These are phyloP conservation scores for Limnodromus scolopaceus DNA, from an alignment of 2,797 vertebrate species.

Conservation along the genomic window DNA sequence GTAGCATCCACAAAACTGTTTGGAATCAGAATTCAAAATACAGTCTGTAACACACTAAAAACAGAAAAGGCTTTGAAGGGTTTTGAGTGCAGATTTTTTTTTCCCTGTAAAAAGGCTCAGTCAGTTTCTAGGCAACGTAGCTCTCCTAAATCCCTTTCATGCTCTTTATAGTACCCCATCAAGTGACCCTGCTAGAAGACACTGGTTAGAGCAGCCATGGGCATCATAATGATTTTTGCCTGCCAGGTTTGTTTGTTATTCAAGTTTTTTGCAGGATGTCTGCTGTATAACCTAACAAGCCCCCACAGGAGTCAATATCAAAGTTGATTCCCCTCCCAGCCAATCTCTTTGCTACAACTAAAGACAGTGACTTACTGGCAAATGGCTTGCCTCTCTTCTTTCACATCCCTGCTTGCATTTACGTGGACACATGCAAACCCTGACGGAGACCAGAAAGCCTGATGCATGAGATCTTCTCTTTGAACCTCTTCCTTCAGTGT, in stretches of 20 bases:
- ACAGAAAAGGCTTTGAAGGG: constrained; percentile 39
- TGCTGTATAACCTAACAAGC: constrained; percentile 62
- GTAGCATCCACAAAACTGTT: constrained; percentile 7
- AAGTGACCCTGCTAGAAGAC: constrained; percentile 40
- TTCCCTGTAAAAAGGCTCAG: constrained; percentile 22
- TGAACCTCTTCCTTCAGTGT: background rate
- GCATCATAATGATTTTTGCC: constrained; percentile 49
- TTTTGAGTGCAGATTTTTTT: constrained; percentile 18
- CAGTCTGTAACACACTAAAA: background rate
- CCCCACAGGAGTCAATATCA: constrained; percentile 37
- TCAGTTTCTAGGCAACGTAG: constrained; percentile 53
- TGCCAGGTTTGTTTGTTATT: constrained; percentile 56
- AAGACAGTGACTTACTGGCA: background rate
- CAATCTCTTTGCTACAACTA: constrained; percentile 1
- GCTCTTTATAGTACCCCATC: constrained; percentile 34
- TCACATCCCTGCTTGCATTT: background rate
- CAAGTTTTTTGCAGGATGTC: constrained; percentile 33
- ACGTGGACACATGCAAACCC: background rate
- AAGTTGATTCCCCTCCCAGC: constrained; percentile 35
- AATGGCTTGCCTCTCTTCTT: background rate
- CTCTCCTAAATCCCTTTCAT: constrained; percentile 50
- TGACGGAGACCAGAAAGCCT: background rate
- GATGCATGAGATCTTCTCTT: background rate
- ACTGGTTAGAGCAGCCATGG: constrained; percentile 4
- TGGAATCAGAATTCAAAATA: background rate